These are phyloP conservation scores for Forbesichthys agassizii DNA, from an alignment of 2,113 vertebrate genomes.

Conservation along the genomic window DNA sequence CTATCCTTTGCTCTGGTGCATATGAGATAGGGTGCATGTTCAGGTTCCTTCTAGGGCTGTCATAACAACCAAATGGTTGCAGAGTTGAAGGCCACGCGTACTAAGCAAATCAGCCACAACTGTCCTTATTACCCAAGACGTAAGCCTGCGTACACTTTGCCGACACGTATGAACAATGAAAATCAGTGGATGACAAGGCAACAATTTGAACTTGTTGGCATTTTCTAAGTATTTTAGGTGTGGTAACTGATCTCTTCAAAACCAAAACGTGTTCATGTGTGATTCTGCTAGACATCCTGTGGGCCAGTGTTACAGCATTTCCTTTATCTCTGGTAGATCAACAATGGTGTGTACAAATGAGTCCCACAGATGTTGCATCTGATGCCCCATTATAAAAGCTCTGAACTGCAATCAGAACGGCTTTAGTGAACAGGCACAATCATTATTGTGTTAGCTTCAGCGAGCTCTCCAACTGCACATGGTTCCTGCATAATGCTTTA, in stretches of 20 bases:
- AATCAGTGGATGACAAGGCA: constrained; percentile 56
- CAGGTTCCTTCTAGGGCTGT: constrained; percentile 41
- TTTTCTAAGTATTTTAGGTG: no score
- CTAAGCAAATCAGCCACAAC: constrained; percentile 46
- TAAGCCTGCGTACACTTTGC: constrained; percentile 37
- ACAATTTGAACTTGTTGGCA: no score
- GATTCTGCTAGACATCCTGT: no score
- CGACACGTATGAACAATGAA: constrained; percentile 66
- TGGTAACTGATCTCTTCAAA: no score
- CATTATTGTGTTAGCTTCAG: not conserved
- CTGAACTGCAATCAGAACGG: no score
- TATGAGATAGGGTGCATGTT: constrained; percentile 31
- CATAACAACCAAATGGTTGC: constrained; percentile 36
- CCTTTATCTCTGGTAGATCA: no score
- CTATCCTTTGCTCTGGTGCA: constrained; percentile 49
- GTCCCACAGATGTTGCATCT: no score
- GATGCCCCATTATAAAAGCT: no score
- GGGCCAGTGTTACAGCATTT: no score
- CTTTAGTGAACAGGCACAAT: no score
- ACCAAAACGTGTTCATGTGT: no score
- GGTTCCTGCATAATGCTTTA: constrained; percentile 51
- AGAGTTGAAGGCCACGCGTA: constrained; percentile 55
- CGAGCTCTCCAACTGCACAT: constrained; percentile 31
- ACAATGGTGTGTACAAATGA: no score
- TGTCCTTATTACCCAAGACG: constrained; percentile 61